phyloP scores from a whole-genome alignment of 2,113 vertebrate genomes.

The zebrafish (Danio rerio) region DNA sequence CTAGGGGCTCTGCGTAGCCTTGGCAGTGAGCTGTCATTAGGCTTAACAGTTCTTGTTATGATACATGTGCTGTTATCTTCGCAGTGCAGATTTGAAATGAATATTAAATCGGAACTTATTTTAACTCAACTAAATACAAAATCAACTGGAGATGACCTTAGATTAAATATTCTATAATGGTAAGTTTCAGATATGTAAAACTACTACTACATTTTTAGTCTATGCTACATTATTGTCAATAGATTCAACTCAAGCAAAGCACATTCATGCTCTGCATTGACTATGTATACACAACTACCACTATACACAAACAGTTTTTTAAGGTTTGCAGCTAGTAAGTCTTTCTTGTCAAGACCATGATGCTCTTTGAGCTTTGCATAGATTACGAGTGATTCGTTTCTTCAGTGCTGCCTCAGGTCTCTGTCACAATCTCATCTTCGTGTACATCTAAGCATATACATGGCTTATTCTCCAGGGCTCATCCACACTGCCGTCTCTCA shows the following conservation, averaged over 20 bases:
- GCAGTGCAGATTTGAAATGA: background rate
- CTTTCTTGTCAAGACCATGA: constrained; percentile 14
- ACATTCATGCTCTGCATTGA: constrained; percentile 6
- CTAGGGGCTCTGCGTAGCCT: background rate
- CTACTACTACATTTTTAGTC: background rate
- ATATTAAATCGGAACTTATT: constrained; percentile 5
- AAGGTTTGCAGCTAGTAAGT: constrained; percentile 43
- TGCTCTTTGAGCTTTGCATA: constrained; percentile 58
- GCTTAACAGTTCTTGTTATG: constrained; percentile 3
- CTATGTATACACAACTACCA: constrained; percentile 26
- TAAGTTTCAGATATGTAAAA: background rate
- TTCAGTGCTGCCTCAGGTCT: constrained; percentile 58
- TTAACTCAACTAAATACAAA: background rate
- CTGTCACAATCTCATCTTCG: constrained; percentile 55
- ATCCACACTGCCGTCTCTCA: constrained; percentile 37
- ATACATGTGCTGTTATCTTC: background rate
- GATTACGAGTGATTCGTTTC: constrained; percentile 70
- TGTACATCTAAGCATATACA: constrained; percentile 67
- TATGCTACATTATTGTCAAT: constrained; percentile 9
- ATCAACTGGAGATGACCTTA: background rate
- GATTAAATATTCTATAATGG: background rate
- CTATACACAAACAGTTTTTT: background rate
- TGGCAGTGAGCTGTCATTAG: background rate
- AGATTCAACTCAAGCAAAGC: background rate
- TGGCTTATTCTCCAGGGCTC: constrained; percentile 58